Evolutionary conservation across 2,888 invertebrate species (phyloP), one percentile per base, ranked within the genome.

Genomic region (Nomada ferruginata): DNA sequence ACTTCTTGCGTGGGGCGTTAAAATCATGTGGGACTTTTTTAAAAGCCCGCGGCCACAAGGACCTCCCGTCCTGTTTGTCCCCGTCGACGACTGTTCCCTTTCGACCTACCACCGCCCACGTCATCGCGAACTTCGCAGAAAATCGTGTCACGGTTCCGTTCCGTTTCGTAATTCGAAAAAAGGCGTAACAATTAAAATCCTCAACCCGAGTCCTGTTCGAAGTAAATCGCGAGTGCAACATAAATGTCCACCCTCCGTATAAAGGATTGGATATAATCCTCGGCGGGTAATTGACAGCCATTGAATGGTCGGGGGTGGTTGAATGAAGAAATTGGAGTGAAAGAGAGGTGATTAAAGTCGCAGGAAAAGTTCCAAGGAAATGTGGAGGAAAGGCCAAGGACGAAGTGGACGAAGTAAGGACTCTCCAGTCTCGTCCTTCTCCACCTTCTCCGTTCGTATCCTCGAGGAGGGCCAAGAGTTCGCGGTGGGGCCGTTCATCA

Each of bases 401-500:
- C 76, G 79, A 26, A 42, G 36, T 61, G 13, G 68, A 55, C 26
- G 76, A 50, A 73, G 57, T 59, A 68, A 79, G 69, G 73, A 77
- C 55, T 68, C 61, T 15, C 47, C 55, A 52, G 52, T 68, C 73
- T 61, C 73, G 78, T 80, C 79, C 78, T 83, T 81, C 81, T 79
- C 84, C 73, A 76, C 61, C 60, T 65, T 76, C 76, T 76, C 66
- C 79, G 69, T 78, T 64, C 61, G 76, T 84, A 82, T 87, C 83
- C 83, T 83, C 76, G 76, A 73, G 77, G 89, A 91, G 92, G 93
- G 93, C 92, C 92, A 93, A 93, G 91, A 93, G 93, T 93, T 93
- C 93, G 93, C 92, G 90, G 91, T 90, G 90, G 91, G 91, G 92
- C 92, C 93, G 93, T 93, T 93, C 93, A 93, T 93, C 93, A 93